A percentile compares a stretch with the other conserved stretches of the same genome.
Evolutionary conservation across 2,888 invertebrate genomes (phyloP).

Genomic region (Lithosia quadra): DNA sequence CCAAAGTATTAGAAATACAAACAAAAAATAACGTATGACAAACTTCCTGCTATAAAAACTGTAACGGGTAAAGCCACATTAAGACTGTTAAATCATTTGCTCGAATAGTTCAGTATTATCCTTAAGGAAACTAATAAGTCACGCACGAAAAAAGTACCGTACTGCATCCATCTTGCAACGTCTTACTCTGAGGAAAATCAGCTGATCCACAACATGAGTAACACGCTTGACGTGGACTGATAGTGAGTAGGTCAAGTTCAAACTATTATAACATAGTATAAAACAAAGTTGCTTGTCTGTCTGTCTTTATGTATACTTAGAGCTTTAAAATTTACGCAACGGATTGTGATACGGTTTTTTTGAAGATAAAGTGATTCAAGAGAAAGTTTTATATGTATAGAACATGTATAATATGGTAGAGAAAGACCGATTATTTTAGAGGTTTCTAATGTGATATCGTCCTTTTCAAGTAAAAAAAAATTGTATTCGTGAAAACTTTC

Average conservation of each 20-base stretch:
- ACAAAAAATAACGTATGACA: background rate
- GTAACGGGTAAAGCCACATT: background rate
- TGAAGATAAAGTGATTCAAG: too few relatives aligned
- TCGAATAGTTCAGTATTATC: background rate
- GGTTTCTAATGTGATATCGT: too few relatives aligned
- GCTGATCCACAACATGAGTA: background rate
- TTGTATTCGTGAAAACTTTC: too few relatives aligned
- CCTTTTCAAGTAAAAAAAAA: too few relatives aligned
- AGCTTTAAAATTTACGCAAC: too few relatives aligned
- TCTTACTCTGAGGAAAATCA: background rate
- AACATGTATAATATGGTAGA: too few relatives aligned
- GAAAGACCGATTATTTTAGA: too few relatives aligned
- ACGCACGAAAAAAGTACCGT: conserved; percentile 1
- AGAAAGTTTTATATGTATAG: too few relatives aligned
- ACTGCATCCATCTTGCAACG: background rate
- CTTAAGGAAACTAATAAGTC: background rate
- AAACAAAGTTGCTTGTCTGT: too few relatives aligned
- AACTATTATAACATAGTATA: too few relatives aligned
- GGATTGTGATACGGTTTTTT: too few relatives aligned
- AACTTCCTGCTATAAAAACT: conserved; percentile 4
- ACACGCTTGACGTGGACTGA: background rate
- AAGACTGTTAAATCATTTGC: background rate
- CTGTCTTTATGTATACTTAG: too few relatives aligned
- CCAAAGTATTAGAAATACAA: background rate
- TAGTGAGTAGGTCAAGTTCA: background rate